Conservation (phyloP, 2,113 vertebrate genomes). For the Macrotis lagotis region DNA sequence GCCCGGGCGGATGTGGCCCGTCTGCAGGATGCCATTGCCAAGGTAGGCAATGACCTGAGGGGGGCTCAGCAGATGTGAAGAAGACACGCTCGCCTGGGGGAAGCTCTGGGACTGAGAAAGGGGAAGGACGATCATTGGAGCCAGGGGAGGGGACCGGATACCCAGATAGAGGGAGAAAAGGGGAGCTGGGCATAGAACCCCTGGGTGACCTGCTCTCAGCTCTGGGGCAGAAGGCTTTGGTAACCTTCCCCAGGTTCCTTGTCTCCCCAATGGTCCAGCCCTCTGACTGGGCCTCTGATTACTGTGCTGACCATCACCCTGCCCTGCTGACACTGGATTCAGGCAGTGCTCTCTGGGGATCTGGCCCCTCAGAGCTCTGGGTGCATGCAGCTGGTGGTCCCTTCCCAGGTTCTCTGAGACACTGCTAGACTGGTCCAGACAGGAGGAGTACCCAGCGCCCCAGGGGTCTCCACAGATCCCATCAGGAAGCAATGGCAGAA, state of each 20-base stretch:
- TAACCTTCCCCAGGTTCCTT: neutral
- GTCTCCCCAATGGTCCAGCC: neutral
- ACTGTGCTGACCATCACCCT: neutral
- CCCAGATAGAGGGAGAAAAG: neutral
- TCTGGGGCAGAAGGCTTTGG: too few relatives aligned
- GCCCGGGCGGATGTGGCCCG: constrained; percentile 88
- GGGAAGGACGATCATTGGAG: too few relatives aligned
- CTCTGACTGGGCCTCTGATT: too few relatives aligned
- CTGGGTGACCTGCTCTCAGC: too few relatives aligned
- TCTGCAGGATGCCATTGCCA: constrained; percentile 91
- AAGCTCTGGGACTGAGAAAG: too few relatives aligned
- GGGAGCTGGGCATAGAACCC: neutral
- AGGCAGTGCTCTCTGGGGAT: neutral
- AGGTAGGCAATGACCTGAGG: constrained; percentile 82
- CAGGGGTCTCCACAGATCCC: too few relatives aligned
- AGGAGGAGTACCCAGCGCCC: neutral
- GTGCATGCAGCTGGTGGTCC: neutral
- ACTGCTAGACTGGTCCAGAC: neutral
- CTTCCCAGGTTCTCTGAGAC: neutral
- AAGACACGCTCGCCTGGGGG: too few relatives aligned
- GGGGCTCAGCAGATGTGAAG: too few relatives aligned
- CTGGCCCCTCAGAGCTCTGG: neutral
- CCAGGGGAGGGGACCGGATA: too few relatives aligned
- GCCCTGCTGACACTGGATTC: neutral
- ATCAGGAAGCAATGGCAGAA: too few relatives aligned